Conservation (phyloP, 2,888 invertebrate genomes). For the Andrena fulva region DNA sequence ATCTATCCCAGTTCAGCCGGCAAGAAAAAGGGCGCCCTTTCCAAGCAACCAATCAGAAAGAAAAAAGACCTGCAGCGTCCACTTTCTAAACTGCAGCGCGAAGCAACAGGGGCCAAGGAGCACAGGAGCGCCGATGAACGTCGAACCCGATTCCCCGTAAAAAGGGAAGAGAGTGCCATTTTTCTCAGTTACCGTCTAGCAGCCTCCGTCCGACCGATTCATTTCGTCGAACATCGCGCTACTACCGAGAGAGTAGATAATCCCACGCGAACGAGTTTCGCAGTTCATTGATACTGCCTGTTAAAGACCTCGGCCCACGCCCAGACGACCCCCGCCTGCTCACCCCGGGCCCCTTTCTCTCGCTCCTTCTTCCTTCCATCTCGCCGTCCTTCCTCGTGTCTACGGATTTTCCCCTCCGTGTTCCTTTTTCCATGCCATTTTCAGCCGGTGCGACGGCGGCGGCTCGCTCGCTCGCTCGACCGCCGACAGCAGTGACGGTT, state of each 20-base stretch:
- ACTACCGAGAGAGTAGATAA: conserved; percentile 68
- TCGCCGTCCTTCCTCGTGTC: conserved; percentile 19
- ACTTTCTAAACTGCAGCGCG: neutral
- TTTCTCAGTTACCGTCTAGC: conserved; percentile 2
- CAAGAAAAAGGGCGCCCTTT: neutral
- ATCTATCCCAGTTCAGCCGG: too few relatives aligned
- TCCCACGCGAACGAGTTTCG: conserved; percentile 79
- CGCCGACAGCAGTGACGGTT: conserved; percentile 71
- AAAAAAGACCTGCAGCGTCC: neutral
- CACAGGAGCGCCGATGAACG: neutral
- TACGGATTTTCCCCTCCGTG: conserved; percentile 43
- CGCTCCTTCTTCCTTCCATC: conserved; percentile 31
- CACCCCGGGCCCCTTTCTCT: neutral
- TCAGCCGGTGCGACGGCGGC: conserved; percentile 66
- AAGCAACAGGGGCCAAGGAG: neutral
- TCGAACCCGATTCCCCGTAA: neutral
- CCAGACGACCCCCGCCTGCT: conserved; percentile 49
- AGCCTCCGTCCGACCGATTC: conserved; percentile 27
- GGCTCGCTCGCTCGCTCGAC: conserved; percentile 48
- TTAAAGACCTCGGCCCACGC: conserved; percentile 77
- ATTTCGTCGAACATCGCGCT: conserved; percentile 46
- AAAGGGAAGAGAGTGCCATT: neutral
- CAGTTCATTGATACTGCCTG: conserved; percentile 78
- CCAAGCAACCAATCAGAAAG: neutral
- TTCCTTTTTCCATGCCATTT: conserved; percentile 68